Evolutionary conservation across 2,113 vertebrate genomes (phyloP).

Genomic region (Elanoides forficatus): DNA sequence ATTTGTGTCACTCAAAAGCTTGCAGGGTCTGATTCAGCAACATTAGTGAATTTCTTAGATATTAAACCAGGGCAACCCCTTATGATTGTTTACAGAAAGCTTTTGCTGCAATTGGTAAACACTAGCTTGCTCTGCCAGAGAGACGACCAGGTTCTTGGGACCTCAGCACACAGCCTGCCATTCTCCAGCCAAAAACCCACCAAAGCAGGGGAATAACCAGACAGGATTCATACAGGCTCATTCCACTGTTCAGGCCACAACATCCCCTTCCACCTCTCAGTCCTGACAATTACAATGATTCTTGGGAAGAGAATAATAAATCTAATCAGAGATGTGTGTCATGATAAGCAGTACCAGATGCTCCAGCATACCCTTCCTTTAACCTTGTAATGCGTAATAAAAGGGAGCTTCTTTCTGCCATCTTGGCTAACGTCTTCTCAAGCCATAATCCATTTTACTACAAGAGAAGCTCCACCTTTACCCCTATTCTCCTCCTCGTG

Average conservation of each 20-base stretch:
- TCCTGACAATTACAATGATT: accelerated
- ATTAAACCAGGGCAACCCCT: neutral
- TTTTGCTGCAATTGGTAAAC: neutral
- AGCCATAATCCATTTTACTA: neutral
- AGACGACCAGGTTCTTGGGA: no score
- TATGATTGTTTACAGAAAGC: neutral
- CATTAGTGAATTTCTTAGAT: neutral
- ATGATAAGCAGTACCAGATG: accelerated
- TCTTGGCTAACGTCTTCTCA: neutral
- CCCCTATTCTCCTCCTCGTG: accelerated
- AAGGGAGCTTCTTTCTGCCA: neutral
- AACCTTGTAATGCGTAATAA: accelerated
- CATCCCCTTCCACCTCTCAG: neutral
- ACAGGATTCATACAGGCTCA: neutral
- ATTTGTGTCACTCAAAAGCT: neutral
- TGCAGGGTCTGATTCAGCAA: neutral
- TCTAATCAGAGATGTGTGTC: neutral
- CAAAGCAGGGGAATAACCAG: neutral
- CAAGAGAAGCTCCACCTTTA: accelerated
- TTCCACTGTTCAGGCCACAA: neutral
- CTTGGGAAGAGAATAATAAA: accelerated
- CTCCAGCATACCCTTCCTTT: neutral
- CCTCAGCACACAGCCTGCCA: accelerated
- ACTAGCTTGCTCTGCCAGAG: neutral
- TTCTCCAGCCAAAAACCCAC: neutral